Evolutionary conservation across 2,888 invertebrate species (phyloP).

Genomic region (Caenorhabditis becei): DNA sequence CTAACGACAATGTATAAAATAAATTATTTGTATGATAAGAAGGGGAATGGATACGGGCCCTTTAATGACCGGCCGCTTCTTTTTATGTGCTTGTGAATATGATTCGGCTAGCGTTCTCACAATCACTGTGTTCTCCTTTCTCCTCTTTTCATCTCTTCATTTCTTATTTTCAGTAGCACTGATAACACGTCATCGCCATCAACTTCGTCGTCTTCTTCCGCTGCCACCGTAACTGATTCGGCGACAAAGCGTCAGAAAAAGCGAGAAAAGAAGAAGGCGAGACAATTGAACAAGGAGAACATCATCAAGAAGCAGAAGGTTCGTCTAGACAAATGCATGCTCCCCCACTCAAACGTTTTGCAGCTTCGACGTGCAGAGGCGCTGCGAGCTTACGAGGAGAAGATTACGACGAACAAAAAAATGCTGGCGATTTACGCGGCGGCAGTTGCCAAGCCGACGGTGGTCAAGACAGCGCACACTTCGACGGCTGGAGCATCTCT

Average conservation of each 20-base stretch:
- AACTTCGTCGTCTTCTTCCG: background rate
- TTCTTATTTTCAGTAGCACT: background rate
- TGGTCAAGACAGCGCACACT: background rate
- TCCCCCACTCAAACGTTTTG: too few species aligned
- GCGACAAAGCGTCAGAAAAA: slow-evolving; percentile 32
- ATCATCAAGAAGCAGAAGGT: slow-evolving; percentile 15
- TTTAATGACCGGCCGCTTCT: too few species aligned
- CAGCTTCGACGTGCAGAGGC: slow-evolving; percentile 27
- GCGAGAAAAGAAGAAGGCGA: slow-evolving; percentile 25
- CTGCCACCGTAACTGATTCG: background rate
- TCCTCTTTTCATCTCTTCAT: background rate
- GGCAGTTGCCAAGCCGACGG: slow-evolving; percentile 31
- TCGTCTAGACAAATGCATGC: background rate
- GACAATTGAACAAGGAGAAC: slow-evolving; percentile 29
- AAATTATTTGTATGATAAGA: too few species aligned
- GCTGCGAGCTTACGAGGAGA: background rate
- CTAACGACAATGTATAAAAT: too few species aligned
- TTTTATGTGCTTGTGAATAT: background rate
- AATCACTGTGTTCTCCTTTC: background rate
- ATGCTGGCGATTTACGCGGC: slow-evolving; percentile 20
- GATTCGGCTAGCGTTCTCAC: background rate
- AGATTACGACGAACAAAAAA: background rate
- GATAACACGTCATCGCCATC: background rate
- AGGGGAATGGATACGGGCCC: too few species aligned
- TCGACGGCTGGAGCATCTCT: background rate